Evolutionary conservation across 2,797 vertebrate species (phyloP), one percentile per base, ranked within the genome.

Genomic region (Tiaroga cobitis): DNA sequence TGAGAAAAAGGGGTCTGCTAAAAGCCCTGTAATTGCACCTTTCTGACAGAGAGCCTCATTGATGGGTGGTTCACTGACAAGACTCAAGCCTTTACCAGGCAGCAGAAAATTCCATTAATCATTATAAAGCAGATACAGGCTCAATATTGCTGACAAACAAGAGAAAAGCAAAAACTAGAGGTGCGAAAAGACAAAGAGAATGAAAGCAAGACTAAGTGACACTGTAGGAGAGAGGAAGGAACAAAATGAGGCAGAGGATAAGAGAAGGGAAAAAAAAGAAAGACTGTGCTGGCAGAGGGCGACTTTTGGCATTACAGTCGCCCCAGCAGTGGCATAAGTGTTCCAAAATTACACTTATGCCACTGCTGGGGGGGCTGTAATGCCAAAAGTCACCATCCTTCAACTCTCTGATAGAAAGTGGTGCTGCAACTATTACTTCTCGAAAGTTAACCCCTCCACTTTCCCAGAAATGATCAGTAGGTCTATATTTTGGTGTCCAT

Each of bases 1-100:
- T 87, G 72, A 65, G 63, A 59, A 70, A 65, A 59, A 56, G 49
- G 70, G 46, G n/a, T 82, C n/a, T 91, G 89, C 92, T 95, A 92
- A 94, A 95, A 94, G 91, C 89, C 89, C 72, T 83, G 8, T 91
- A 88, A 93, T 93, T 93, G 92, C 81, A 91, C 84, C 56, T 90
- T 91, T 77, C 86, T 29, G 39, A 88, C 18, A 54, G 83, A 85
- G 90, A 78, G 85, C 87, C 63, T 75, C 68, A 63, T 19, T 46
- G 73, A 51, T 41, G 39, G 16, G 29, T 56, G 75, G 80, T 72
- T 72, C 86, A 24, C 39, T 86, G 82, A 84, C 79, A 85, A 77
- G 69, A 75, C 82, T 85, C 81, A 70, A 75, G 19, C n/a, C 37
- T 24, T 81, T 82, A 32, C 26, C 11, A 4, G 37, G 7, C 26